Evolutionary conservation across 2,113 vertebrate species (phyloP).

Genomic region (Salvelinus fontinalis): DNA sequence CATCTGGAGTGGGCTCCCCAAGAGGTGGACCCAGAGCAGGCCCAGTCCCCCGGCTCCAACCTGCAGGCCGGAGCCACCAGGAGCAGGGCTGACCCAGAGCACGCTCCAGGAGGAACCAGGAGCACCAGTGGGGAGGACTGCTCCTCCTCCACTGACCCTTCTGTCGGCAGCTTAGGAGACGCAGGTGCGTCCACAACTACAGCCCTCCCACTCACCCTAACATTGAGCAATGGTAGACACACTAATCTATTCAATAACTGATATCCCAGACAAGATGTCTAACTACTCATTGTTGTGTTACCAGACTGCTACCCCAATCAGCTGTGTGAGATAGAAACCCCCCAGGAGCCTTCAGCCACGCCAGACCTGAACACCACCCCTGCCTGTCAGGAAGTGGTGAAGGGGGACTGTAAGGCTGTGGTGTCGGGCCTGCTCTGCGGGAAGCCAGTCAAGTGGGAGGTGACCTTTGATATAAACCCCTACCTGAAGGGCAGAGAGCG

Average conservation of each 20-base stretch:
- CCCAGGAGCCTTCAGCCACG: slow-evolving; percentile 49
- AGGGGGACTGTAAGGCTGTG: slow-evolving; percentile 81
- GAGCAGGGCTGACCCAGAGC: background rate
- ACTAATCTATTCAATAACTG: no score
- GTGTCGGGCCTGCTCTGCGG: slow-evolving; percentile 84
- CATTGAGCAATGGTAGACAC: no score
- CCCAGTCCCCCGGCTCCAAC: slow-evolving; percentile 14
- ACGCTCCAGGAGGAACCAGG: slow-evolving; percentile 7
- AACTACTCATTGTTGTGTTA: slow-evolving; percentile 1
- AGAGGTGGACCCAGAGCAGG: slow-evolving; percentile 41
- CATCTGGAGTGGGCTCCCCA: slow-evolving; percentile 67
- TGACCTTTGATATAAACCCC: slow-evolving; percentile 82
- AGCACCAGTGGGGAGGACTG: slow-evolving; percentile 31
- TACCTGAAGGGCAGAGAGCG: slow-evolving; percentile 75
- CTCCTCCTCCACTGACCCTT: slow-evolving; percentile 76
- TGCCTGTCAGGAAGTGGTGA: slow-evolving; percentile 21
- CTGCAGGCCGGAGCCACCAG: slow-evolving; percentile 6
- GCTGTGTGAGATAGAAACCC: slow-evolving; percentile 73
- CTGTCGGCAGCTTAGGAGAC: slow-evolving; percentile 77
- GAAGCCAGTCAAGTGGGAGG: slow-evolving; percentile 85
- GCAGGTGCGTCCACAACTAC: slow-evolving; percentile 66
- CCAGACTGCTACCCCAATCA: slow-evolving; percentile 79
- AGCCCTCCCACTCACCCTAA: background rate
- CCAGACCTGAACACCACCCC: slow-evolving; percentile 30
- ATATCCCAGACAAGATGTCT: background rate